Evolutionary conservation across 2,113 vertebrate genomes (phyloP), one percentile per base, ranked within the genome.

Genomic region (Vulpes lagopus): DNA sequence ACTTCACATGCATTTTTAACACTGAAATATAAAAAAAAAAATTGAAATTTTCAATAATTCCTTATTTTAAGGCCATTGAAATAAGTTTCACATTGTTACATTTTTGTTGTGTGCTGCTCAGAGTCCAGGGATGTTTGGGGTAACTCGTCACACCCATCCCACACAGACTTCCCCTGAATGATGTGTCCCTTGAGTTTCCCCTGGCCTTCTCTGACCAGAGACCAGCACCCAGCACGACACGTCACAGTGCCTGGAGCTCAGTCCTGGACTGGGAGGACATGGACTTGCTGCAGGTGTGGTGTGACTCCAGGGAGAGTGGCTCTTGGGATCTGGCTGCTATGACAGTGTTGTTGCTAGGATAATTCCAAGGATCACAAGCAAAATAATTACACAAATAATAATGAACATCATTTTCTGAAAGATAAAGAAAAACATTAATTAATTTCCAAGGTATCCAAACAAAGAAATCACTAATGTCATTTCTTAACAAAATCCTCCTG

Each of bases 391-490:
- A 98, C 99, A 99, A 92, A 99, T 97, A 98, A 99, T 98, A 93
- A 99, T 98, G 98, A 98, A 99, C 91, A 99, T 97, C 98, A 98
- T 91, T 99, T 99, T 99, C 99, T 99, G 99, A 59, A 98, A 98
- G 96, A 98, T 85, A 97, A 93, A 98, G 84, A 95, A 92, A 97
- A 98, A 97, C 73, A 78, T 82, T 69, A 95, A 96, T 97, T 78
- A 96, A 95, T 97, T 60, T 94, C 35, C 64, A 84, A 69, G 65
- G 20, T 49, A 81, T 71, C 94, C 81, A 76, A 90, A 49, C 55
- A 57, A 53, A 87, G 60, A 43, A 67, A 87, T 67, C 65, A 74
- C 35, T 83, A 51, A 20, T 17, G 11, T 38, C 60, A 82, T 85
- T 69, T 80, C 53, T 89, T 78, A 35, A 89, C 51, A 69, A 49